Evolutionary conservation across 1,140 invertebrate species (phyloP).

Genomic region (Chionoecetes opilio): DNA sequence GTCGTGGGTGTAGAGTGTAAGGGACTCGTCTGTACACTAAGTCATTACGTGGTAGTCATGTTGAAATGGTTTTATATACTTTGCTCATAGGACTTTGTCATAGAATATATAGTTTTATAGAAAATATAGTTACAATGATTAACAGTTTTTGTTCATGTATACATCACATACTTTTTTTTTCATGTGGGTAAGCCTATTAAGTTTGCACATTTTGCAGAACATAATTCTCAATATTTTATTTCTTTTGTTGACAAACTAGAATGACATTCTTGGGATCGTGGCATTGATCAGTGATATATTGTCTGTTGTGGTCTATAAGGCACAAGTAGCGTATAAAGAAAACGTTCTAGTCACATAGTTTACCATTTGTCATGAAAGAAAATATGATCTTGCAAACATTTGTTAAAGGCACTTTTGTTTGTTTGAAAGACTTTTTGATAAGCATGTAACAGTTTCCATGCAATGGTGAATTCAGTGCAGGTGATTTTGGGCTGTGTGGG

Average conservation of each 20-base stretch:
- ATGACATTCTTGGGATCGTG: constrained; percentile 24
- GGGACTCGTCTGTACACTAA: constrained; percentile 53
- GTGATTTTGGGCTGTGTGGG: constrained; percentile 51
- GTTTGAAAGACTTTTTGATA: not conserved
- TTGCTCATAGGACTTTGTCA: constrained; percentile 65
- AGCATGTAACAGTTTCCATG: constrained; percentile 20
- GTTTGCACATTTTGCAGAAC: constrained; percentile 37
- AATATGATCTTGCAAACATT: not conserved
- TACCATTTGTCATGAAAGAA: not conserved
- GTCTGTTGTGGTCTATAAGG: constrained; percentile 15
- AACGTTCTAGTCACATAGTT: not conserved
- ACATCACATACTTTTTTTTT: constrained; percentile 32
- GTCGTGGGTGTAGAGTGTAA: constrained; percentile 48
- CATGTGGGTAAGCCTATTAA: constrained; percentile 42
- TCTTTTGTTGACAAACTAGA: not conserved
- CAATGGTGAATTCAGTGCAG: not conserved
- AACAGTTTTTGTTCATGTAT: constrained; percentile 58
- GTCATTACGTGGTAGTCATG: constrained; percentile 50
- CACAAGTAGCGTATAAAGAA: not conserved
- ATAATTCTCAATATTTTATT: constrained; percentile 47
- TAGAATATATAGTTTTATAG: constrained; percentile 66
- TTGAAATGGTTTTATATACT: constrained; percentile 53
- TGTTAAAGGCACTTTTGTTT: not conserved
- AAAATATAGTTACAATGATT: constrained; percentile 18
- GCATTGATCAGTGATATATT: constrained; percentile 39